Evolutionary conservation across 2,888 invertebrate species (phyloP).

Genomic region (Ectropis crepuscularia): DNA sequence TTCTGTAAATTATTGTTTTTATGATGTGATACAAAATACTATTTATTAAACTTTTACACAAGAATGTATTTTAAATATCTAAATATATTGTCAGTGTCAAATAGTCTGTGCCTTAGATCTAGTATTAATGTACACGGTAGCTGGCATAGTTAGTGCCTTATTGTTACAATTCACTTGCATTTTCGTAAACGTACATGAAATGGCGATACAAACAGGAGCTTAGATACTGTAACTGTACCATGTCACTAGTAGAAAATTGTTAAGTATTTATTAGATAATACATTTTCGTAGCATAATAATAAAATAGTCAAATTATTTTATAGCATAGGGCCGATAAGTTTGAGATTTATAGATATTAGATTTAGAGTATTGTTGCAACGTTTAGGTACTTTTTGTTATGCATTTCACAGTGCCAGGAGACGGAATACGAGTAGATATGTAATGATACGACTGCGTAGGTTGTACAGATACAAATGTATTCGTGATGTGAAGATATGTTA

Average conservation of each 20-base stretch:
- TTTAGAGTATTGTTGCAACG: slow-evolving; percentile 55
- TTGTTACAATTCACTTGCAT: slow-evolving; percentile 6
- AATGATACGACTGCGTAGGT: neutral
- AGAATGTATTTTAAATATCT: slow-evolving; percentile 2
- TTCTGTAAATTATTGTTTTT: slow-evolving; percentile 12
- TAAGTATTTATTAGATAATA: slow-evolving; percentile 48
- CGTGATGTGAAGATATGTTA: too few species aligned
- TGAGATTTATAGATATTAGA: slow-evolving; percentile 68
- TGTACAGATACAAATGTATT: too few species aligned
- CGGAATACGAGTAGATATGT: slow-evolving; percentile 7
- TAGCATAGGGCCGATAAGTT: slow-evolving; percentile 52
- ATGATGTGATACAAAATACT: neutral
- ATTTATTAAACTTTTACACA: slow-evolving; percentile 3
- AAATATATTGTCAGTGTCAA: slow-evolving; percentile 50
- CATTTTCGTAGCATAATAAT: slow-evolving; percentile 68
- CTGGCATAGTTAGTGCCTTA: slow-evolving; percentile 3
- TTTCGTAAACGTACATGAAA: slow-evolving; percentile 12
- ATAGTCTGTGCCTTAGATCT: slow-evolving; percentile 64
- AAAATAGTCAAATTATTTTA: slow-evolving; percentile 71
- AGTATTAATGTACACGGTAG: slow-evolving; percentile 23
- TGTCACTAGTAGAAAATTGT: slow-evolving; percentile 53
- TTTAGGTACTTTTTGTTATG: slow-evolving; percentile 54
- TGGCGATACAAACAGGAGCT: slow-evolving; percentile 37
- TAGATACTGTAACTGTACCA: slow-evolving; percentile 42
- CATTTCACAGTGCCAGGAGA: slow-evolving; percentile 55